Conservation (phyloP, 2,888 invertebrate genomes). For the Melanophora roralis region DNA sequence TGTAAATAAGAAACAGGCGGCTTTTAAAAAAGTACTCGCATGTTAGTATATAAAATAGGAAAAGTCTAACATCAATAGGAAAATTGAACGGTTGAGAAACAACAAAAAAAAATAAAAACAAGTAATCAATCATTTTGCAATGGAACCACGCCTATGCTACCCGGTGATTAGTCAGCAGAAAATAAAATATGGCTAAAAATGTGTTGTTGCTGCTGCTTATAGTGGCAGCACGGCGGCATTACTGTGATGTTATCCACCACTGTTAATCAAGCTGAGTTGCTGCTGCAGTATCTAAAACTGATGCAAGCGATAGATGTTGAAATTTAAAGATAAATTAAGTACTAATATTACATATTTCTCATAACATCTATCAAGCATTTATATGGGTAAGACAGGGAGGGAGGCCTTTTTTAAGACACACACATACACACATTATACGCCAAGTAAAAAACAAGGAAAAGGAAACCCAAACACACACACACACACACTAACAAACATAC, state of each 20-base stretch:
- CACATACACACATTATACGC: not conserved
- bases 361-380: not conserved
- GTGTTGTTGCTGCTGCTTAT: slow-evolving; percentile 2
- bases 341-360: not conserved
- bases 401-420: not conserved
- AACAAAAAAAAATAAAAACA: slow-evolving; percentile 48
- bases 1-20: slow-evolving; percentile 33
- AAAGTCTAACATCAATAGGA: slow-evolving; percentile 39
- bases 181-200: slow-evolving; percentile 68
- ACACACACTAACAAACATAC: not conserved
- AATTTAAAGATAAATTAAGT: not conserved
- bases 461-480: not conserved
- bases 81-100: slow-evolving; percentile 12
- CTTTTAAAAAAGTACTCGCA: slow-evolving; percentile 30
- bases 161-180: slow-evolving; percentile 75
- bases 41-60: slow-evolving; percentile 25
- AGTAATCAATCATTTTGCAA: slow-evolving; percentile 73
- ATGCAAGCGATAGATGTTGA: slow-evolving; percentile 15
- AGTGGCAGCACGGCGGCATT: slow-evolving; percentile 68
- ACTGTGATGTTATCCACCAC: slow-evolving; percentile 66
- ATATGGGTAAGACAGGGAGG: slow-evolving; percentile 32
- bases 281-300: slow-evolving; percentile 14
- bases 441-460: not conserved
- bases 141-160: slow-evolving; percentile 75
- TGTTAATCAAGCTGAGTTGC: slow-evolving; percentile 33